Evolutionary conservation across 1,140 invertebrate species (phyloP).

Genomic region (Periplaneta americana): DNA sequence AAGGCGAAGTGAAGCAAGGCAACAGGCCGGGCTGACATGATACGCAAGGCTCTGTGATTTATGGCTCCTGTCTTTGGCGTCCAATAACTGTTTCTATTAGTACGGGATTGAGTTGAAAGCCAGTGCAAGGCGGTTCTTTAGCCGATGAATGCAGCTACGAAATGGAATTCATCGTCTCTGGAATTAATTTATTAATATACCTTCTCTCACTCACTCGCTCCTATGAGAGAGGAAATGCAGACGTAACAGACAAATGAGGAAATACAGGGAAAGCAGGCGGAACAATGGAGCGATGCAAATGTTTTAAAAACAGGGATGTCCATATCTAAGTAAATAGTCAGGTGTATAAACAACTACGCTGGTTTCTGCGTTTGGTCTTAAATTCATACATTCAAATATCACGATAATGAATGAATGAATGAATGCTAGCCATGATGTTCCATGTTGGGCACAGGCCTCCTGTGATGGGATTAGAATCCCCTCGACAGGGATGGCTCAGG

Average conservation of each 20-base stretch:
- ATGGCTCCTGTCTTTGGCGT: background rate
- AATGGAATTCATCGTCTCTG: background rate
- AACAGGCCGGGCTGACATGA: no score
- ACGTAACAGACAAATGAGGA: background rate
- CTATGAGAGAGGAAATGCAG: background rate
- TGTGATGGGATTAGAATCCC: no score
- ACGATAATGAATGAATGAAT: no score
- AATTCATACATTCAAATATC: no score
- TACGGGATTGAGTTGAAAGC: background rate
- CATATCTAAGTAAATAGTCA: no score
- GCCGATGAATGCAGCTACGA: no score
- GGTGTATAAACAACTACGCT: no score
- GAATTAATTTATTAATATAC: background rate
- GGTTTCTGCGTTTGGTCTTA: no score
- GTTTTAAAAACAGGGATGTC: background rate
- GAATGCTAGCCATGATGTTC: no score
- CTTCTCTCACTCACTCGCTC: background rate
- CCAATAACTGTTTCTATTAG: background rate
- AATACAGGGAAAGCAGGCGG: background rate
- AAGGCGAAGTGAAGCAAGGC: no score
- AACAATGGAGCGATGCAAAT: background rate
- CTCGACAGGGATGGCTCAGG: no score
- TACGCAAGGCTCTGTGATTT: background rate
- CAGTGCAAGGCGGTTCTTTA: background rate
- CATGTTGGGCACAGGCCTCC: no score